phyloP scores from a whole-genome alignment of 2,797 vertebrate genomes.

The Miichthys miiuy region DNA sequence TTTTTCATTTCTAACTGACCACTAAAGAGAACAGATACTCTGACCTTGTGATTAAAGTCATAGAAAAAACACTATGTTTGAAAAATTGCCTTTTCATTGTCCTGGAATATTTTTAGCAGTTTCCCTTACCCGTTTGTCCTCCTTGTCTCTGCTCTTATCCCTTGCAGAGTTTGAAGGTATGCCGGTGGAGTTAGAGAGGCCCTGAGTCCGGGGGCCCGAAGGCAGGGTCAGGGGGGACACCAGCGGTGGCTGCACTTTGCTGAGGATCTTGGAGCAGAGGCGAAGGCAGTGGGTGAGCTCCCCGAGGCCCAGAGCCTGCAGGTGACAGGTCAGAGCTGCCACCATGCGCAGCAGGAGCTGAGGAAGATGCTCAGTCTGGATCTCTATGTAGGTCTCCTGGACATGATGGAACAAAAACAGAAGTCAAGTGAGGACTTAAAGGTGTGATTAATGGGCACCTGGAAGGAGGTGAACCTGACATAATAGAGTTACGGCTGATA shows the following conservation, averaged over 20 bases:
- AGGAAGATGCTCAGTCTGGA: slow-evolving; percentile 98
- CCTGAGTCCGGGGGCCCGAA: slow-evolving; percentile 75
- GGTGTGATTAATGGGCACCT: neutral
- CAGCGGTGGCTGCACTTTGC: slow-evolving; percentile 96
- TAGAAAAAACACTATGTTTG: neutral
- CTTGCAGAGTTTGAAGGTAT: slow-evolving; percentile 78
- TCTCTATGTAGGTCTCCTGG: slow-evolving; percentile 99
- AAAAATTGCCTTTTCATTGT: neutral
- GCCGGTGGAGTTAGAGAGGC: slow-evolving; percentile 72
- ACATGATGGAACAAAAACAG: slow-evolving; percentile 9
- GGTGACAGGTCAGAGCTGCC: slow-evolving; percentile 92
- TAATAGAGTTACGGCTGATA: neutral
- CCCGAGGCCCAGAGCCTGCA: slow-evolving; percentile 89
- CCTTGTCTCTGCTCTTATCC: slow-evolving; percentile 80
- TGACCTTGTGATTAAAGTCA: neutral
- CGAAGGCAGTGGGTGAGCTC: slow-evolving; percentile 96
- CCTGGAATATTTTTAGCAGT: neutral
- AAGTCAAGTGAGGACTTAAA: slow-evolving; percentile 11
- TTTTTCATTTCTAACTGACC: slow-evolving; percentile 6
- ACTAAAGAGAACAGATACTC: neutral
- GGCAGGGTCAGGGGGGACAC: slow-evolving; percentile 89
- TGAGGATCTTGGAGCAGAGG: slow-evolving; percentile 99
- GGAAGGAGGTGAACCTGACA: neutral
- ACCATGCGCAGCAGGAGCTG: slow-evolving; percentile 96
- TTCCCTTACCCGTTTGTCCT: slow-evolving; percentile 88